Base-by-base conservation (phyloP, 2,888 invertebrate genomes). In the Leptinotarsa juncta region DNA sequence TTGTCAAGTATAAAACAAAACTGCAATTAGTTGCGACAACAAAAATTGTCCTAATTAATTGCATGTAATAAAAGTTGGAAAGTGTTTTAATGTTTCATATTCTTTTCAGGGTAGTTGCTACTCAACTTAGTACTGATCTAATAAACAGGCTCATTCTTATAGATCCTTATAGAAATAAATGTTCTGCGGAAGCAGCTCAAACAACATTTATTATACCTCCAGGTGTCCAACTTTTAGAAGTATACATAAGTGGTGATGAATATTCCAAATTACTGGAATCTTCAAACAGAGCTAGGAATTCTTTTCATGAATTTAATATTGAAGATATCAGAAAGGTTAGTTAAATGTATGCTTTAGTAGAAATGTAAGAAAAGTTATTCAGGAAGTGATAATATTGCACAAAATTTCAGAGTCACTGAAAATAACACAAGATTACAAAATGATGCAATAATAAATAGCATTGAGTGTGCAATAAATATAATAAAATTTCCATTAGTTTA, bases 111-210 rank as follows among this genome's bases (percentile, higher is more conserved):
- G 94, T 96, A 81, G 92, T 96, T 67, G 93, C 94, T 53, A 94
- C 96, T 0, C 96, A 96, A 84, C 87, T 96, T 5, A 92, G 92
- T 55, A 90, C 93, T 4, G 91, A 91, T 78, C 88, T 95, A 73
- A 95, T 95, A 0, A 96, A 96, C 80, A 92, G 93, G 85, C 89
- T 96, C 12, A 93, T 95, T 16, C 91, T 96, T 73, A 94, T 95
- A 51, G 95, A 96, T 89, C 96, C 96, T 0, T 94, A 94, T 84
- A 90, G 95, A 82, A 94, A 96, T 86, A 95, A 95, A 89, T 93
- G 94, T 0, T 94, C 95, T 0, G 96, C 95, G 0, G 95, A 95
- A 85, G 89, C 89, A 60, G 88, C 94, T 51, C 84, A 88, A 65
- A 89, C 90, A 0, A 91, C 91, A 79, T 94, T 94, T 80, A 93